Conservation (phyloP, 1,140 invertebrate species). For the Calycopis cecrops region DNA sequence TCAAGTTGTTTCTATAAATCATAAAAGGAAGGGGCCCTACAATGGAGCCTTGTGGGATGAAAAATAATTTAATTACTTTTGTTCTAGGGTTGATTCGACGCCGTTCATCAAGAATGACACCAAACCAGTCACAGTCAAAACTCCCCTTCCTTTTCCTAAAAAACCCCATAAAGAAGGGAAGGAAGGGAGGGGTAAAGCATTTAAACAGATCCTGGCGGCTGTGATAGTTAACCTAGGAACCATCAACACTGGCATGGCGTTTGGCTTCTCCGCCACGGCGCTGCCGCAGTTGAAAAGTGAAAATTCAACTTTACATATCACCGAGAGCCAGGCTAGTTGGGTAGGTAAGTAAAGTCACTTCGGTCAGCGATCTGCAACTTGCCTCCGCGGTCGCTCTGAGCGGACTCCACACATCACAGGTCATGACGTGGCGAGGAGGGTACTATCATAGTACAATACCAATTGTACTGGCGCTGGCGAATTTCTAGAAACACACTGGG, state of each 20-base stretch:
- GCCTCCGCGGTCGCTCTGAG: too few species aligned
- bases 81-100: slow-evolving; percentile 52
- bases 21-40: not conserved
- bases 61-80: slow-evolving; percentile 8
- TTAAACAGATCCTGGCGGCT: slow-evolving; percentile 78
- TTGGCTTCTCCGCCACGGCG: slow-evolving; percentile 84
- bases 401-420: too few species aligned
- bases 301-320: slow-evolving; percentile 76
- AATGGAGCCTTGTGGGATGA: not conserved
- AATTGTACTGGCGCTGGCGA: too few species aligned
- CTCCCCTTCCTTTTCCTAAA: slow-evolving; percentile 25
- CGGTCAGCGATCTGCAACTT: too few species aligned
- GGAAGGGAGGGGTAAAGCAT: slow-evolving; percentile 70
- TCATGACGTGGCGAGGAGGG: too few species aligned
- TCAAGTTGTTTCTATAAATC: not conserved
- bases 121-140: slow-evolving; percentile 38
- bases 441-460: too few species aligned
- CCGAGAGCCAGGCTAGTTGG: slow-evolving; percentile 80
- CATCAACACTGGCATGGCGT: slow-evolving; percentile 83
- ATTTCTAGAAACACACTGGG: too few species aligned
- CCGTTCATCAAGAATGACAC: slow-evolving; percentile 58
- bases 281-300: slow-evolving; percentile 78
- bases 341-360: slow-evolving; percentile 76
- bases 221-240: slow-evolving; percentile 80
- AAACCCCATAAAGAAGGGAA: slow-evolving; percentile 45